phyloP scores from a whole-genome alignment of 2,113 vertebrate species.

The Mionectes macconnelli region DNA sequence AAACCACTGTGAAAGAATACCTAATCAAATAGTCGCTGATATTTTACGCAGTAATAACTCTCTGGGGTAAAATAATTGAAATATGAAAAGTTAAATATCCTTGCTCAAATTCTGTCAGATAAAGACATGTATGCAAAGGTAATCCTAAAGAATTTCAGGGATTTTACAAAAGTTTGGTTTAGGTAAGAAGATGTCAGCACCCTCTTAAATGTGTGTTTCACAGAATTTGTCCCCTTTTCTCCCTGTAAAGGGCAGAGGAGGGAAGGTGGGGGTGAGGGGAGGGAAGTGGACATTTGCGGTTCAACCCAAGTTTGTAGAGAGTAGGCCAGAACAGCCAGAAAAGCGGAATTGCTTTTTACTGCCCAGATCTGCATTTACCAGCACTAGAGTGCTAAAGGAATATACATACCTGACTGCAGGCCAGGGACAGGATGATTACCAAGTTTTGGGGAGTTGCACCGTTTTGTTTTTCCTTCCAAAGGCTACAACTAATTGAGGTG shows the following conservation, averaged over 20 bases:
- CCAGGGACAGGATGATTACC: background rate
- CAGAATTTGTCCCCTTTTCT: background rate
- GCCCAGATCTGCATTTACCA: background rate
- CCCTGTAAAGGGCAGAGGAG: accelerated
- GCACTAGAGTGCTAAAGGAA: background rate
- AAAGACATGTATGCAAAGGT: background rate
- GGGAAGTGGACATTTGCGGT: background rate
- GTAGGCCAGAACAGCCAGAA: background rate
- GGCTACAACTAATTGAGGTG: background rate
- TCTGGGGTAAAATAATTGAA: conserved; percentile 29
- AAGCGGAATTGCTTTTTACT: background rate
- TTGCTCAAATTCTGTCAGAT: background rate
- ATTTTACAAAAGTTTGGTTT: background rate
- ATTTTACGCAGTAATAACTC: background rate
- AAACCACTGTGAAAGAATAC: background rate
- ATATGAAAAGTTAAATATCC: conserved; percentile 4
- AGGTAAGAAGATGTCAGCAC: background rate
- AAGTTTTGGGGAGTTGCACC: background rate
- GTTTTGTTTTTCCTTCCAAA: background rate
- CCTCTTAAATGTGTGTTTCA: background rate
- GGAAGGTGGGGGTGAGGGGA: background rate
- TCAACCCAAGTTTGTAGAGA: no score
- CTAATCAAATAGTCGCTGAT: conserved; percentile 14
- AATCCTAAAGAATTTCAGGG: background rate
- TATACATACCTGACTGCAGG: background rate